These are phyloP conservation scores for Synergus laeviventris DNA, from an alignment of 2,888 invertebrate genomes.

Conservation along the genomic window DNA sequence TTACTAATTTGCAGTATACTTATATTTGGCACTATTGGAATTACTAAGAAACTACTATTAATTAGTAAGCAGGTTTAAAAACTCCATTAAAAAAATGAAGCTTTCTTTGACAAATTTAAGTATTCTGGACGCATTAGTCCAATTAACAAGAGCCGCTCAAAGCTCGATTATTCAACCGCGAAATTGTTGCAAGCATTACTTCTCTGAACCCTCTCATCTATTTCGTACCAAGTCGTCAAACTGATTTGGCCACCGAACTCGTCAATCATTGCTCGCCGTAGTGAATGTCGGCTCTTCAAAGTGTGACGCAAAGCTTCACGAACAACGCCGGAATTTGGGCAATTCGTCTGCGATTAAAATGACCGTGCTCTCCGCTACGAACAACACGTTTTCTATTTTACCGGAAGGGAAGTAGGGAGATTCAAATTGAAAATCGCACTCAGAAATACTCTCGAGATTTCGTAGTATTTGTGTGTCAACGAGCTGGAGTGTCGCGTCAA, in stretches of 20 bases:
- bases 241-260: not conserved
- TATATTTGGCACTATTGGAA: no score
- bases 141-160: conserved; percentile 22
- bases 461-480: conserved; percentile 18
- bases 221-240: conserved; percentile 14
- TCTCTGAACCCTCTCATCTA: conserved; percentile 11
- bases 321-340: conserved; percentile 16
- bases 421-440: conserved; percentile 1
- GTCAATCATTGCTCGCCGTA: conserved; percentile 26
- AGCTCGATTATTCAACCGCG: conserved; percentile 27
- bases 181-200: conserved; percentile 28
- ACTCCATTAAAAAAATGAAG: not conserved
- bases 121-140: not conserved
- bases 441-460: conserved; percentile 25
- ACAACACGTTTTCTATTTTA: conserved; percentile 33
- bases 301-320: not conserved
- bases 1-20: no score
- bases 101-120: not conserved
- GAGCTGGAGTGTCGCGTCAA: conserved; percentile 4
- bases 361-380: not conserved
- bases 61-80: not conserved
- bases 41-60: no score
- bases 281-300: not conserved
- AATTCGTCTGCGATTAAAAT: conserved; percentile 37
- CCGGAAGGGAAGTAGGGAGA: not conserved